Base-by-base conservation (phyloP, 2,113 vertebrate genomes). In the Semicossyphus pulcher region DNA sequence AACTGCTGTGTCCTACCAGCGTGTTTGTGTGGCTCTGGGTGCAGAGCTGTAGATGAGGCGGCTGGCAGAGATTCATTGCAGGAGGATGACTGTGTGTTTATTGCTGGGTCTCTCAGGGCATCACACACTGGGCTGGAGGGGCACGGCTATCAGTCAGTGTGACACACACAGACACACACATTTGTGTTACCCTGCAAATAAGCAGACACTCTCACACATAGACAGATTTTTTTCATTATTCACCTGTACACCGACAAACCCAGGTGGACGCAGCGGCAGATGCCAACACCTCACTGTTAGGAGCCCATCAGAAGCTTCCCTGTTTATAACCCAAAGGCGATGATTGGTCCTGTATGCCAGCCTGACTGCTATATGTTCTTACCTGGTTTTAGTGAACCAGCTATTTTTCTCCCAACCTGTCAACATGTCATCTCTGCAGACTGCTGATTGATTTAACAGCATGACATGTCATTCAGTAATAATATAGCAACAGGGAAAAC, bases 1-100 rank as follows among this genome's bases (percentile, higher is more conserved):
- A 68, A 73, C 2, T 54, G 44, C 52, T 9, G 4, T 18, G 5
- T 16, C 51, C 51, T 14, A 25, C 39, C 48, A 25, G 29, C 31
- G 52, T 66, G 47, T 78, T 32, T 75, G 48, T 77, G 56, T 65
- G 42, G 31, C 12, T 81, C 18, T 65, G 62, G 34, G 60, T 54
- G 76, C 25, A 73, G 58, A 52, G n/a, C 15, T 4, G 15, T 14
- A 58, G 78, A 76, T 68, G 71, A 74, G 65, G 52, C 5, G 8
- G 58, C 71, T 84, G 78, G 80, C 74, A 75, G 54, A 87, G 80
- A 89, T 87, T 87, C 83, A 81, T 87, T 59, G 49, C 67, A 21
- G 4, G 52, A 67, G 64, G 64, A 60, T 45, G 59, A 56, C 36
- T 69, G 75, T 84, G 76, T 87, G 82, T 87, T 87, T 87, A 84